These are phyloP conservation scores for Colletes latitarsis DNA, from an alignment of 1,140 invertebrate genomes.

Conservation along the genomic window DNA sequence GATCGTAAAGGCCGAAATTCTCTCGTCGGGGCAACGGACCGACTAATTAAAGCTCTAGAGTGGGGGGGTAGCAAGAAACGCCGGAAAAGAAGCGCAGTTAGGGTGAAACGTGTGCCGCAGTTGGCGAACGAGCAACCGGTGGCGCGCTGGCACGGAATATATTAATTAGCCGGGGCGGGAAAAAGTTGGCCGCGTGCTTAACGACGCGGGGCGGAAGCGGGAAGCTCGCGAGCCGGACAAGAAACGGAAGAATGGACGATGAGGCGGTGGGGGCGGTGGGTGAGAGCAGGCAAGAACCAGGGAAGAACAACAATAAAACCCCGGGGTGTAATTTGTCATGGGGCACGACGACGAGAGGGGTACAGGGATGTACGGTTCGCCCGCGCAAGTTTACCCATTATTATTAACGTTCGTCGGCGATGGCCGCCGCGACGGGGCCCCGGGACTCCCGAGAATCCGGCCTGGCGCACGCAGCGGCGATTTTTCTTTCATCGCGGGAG, in stretches of 20 bases:
- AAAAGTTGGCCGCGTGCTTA: slow-evolving; percentile 1
- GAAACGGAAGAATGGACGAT: slow-evolving; percentile 4
- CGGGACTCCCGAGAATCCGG: neutral
- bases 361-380: slow-evolving; percentile 39
- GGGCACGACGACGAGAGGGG: slow-evolving; percentile 23
- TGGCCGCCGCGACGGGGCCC: neutral
- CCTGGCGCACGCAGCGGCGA: slow-evolving; percentile 24
- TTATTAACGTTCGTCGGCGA: slow-evolving; percentile 66
- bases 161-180: slow-evolving; percentile 53
- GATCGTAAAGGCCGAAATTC: neutral
- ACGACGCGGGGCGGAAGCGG: neutral
- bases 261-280: neutral
- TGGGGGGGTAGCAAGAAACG: neutral
- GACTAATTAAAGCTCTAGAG: slow-evolving; percentile 14
- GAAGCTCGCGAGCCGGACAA: neutral
- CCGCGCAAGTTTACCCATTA: slow-evolving; percentile 69
- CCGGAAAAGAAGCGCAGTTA: neutral
- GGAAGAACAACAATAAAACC: slow-evolving; percentile 73
- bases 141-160: slow-evolving; percentile 46
- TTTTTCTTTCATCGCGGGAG: slow-evolving; percentile 40
- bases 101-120: slow-evolving; percentile 26
- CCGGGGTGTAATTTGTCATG: slow-evolving; percentile 70
- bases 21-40: neutral
- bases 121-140: slow-evolving; percentile 55
- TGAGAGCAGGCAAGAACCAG: slow-evolving; percentile 14